Evolutionary conservation across 2,888 invertebrate species (phyloP), one percentile per base, ranked within the genome.

Genomic region (Cryptocheilus praepositus): DNA sequence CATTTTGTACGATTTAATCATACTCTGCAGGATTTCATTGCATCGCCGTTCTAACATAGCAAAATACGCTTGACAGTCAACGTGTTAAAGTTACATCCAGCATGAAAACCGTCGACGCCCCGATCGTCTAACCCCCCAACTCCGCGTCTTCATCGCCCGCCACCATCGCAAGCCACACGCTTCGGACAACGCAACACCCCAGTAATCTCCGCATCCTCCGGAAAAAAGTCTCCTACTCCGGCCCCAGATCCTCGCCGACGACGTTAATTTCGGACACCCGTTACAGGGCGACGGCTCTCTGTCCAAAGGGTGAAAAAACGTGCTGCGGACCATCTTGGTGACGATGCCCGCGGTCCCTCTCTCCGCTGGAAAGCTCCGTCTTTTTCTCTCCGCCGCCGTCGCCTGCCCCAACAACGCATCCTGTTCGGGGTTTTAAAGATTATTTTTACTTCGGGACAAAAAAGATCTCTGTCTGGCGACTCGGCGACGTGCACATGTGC

Each of bases 401-500:
- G 77, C 77, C 77, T 71, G 73, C 80, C 79, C 80, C 79, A 80
- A 80, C 83, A 77, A 80, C 86, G 87, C 87, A 88, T 88, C 88
- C 88, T 88, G 88, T 88, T 87, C 85, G 87, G 87, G 87, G 86
- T 87, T 88, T 88, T 88, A 87, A 86, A 88, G 88, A 87, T 88
- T 88, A 88, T 88, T 88, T 88, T 88, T 88, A 88, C 88, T 80
- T 83, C 83, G 82, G 85, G 84, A 85, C 88, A 88, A 88, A 88
- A 88, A 88, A 88, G 84, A 85, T 83, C 85, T 36, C 36, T 85
- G 88, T 88, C 88, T 88, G 88, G 86, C 86, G 86, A 86, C 85
- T 86, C 80, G 79, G 82, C 81, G 83, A 76, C 80, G 81, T 73
- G 77, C 87, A 85, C 87, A 85, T 85, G 86, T 86, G 86, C 74